Base-by-base conservation (phyloP, 2,888 invertebrate species). In the Orthonevra nobilis region DNA sequence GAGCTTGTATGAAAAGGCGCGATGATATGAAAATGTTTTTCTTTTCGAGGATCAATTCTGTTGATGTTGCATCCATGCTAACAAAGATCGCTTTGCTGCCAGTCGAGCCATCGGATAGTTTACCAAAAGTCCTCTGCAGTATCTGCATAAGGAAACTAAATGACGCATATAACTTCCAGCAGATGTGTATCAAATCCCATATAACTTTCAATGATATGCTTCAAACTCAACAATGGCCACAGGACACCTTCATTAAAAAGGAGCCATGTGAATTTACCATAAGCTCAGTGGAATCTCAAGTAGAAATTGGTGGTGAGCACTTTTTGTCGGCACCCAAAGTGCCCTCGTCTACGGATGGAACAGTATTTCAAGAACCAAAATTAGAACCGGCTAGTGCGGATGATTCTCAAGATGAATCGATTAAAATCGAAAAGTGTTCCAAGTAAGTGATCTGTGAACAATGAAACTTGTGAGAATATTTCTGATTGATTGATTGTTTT, bases 1-100 rank as follows among this genome's bases (percentile, higher is more conserved):
- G 79, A 56, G 79, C 79, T 14, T 79, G 79, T 9, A 79, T 79
- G 79, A 79, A 79, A 79, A 79, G 79, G 70, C 79, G 79, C 73
- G 79, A 79, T 19, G 79, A 79, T 68, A 79, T 79, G 79, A 54
- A 48, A 68, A 79, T 79, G 79, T 79, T 79, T 73, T 79, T 79
- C 73, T 79, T 79, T 73, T 72, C 79, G 10, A 44, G 79, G 38
- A 79, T 79, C 6, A 79, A 79, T 14, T 79, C 79, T 0, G 79
- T 79, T 3, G 66, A 79, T 72, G 50, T 79, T 68, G 79, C 79
- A 17, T 73, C 79, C 36, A 79, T 79, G 79, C 42, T 79, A 9
- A 79, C 79, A 0, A 79, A 79, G 56, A 79, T 79, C 17, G 79
- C 79, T 23, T 66, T 79, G 10, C 26, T 79, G 42, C 79, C 79